Conservation (phyloP, 2,113 vertebrate genomes). For the Hydrolagus affinis region DNA sequence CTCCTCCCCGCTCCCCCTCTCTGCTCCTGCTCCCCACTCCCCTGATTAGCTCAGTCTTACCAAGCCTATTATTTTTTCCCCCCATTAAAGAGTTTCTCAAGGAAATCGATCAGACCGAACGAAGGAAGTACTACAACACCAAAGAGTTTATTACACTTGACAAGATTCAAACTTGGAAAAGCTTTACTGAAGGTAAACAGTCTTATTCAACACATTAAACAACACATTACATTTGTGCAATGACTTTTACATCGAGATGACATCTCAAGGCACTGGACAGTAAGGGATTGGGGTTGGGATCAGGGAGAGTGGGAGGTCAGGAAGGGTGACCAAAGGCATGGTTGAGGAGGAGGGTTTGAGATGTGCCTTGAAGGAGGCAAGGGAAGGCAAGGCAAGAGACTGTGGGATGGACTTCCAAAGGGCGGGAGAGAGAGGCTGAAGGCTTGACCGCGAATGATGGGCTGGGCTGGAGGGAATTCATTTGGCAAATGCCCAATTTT, state of each 20-base stretch:
- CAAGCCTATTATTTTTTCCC: not conserved
- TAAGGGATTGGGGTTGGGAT: not conserved
- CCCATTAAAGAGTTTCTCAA: slow-evolving; percentile 54
- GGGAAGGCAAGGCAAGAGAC: not conserved
- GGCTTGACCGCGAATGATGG: too few relatives aligned
- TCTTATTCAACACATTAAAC: not conserved
- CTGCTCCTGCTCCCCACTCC: not conserved
- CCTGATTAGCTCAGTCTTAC: too few relatives aligned
- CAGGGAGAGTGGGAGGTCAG: not conserved
- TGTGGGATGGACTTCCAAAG: not conserved
- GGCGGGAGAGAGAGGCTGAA: too few relatives aligned
- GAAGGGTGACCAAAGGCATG: not conserved
- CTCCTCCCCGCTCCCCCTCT: too few relatives aligned
- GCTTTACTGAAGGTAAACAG: slow-evolving; percentile 47
- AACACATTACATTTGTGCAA: too few relatives aligned
- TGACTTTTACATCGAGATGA: not conserved
- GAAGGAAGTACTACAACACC: slow-evolving; percentile 59
- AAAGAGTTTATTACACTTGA: slow-evolving; percentile 54
- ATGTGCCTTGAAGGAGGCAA: not conserved
- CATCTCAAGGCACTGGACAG: not conserved
- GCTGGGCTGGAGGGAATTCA: too few relatives aligned
- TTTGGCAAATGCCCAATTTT: too few relatives aligned
- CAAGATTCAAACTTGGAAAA: slow-evolving; percentile 64
- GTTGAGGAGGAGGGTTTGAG: not conserved
- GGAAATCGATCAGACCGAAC: slow-evolving; percentile 56